These are phyloP conservation scores for Campoplex nolae DNA, from an alignment of 2,888 invertebrate genomes.

Conservation along the genomic window DNA sequence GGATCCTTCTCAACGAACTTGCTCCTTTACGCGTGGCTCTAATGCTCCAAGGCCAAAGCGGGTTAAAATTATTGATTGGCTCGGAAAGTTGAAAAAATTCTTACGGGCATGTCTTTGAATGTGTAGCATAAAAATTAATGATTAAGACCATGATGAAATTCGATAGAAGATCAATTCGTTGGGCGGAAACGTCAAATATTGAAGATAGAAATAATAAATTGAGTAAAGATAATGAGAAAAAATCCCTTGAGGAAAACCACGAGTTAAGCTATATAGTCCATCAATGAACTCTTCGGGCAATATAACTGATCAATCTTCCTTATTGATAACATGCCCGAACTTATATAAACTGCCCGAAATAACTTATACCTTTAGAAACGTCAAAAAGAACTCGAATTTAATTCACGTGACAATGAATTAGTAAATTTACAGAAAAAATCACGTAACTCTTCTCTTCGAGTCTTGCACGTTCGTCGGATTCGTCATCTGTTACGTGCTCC, in stretches of 20 bases:
- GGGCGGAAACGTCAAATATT: background rate
- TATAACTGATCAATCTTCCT: slow-evolving; percentile 70
- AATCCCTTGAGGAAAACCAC: background rate
- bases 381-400: slow-evolving; percentile 6
- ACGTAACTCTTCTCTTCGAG: background rate
- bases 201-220: background rate
- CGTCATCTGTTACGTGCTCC: slow-evolving; percentile 17
- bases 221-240: background rate
- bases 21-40: background rate
- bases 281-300: slow-evolving; percentile 65
- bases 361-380: background rate
- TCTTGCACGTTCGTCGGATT: background rate
- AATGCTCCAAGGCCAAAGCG: background rate
- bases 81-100: background rate
- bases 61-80: slow-evolving; percentile 52
- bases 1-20: background rate
- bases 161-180: background rate
- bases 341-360: background rate
- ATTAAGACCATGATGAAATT: background rate
- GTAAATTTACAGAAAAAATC: background rate
- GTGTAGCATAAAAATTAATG: background rate
- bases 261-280: background rate
- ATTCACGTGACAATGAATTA: slow-evolving; percentile 39
- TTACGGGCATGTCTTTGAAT: background rate
- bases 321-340: slow-evolving; percentile 2